Evolutionary conservation across 2,888 invertebrate genomes (phyloP), one percentile per base, ranked within the genome.

Genomic region (Aporophyla nigra): DNA sequence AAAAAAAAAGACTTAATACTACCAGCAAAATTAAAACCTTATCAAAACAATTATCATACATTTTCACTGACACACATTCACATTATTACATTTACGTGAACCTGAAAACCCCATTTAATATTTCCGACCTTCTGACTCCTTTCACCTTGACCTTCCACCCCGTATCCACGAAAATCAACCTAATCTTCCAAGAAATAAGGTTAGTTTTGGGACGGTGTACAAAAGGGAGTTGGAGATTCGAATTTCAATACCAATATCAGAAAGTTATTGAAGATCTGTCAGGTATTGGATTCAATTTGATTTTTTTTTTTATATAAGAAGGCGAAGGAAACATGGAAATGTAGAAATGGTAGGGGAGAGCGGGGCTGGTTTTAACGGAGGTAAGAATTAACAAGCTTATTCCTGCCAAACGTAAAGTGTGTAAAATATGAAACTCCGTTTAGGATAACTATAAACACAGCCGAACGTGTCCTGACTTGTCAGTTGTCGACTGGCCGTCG

Each of bases 211-310:
- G 21, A 3, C 59, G 67, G 0, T 1, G 10, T 5, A 5, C 0
- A 33, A 74, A 65, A 40, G 24, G 49, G 65, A 78, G 61, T 68
- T 54, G 12, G 63, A 46, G 24, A 77, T 68, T 56, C 75, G 77
- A 83, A 87, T 86, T 85, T 83, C 82, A 86, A 87, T 85, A 86
- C 76, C 80, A 80, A 87, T 85, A 88, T 75, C 78, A 43, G 73
- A 78, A 82, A 84, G 86, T 84, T 88, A 88, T 88, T 86, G 88
- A 86, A 86, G 83, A 88, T 83, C 80, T 86, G 88, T 86, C 88
- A 88, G 82, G 78, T 88, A 82, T 80, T 80, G 78, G 87, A 87
- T 86, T 84, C 75, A 79, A 82, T 83, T 80, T 80, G 75, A 61
- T 79, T 82, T 85, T 76, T 85, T 81, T 82, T 84, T 46, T 63